These are phyloP conservation scores for Uropsilus gracilis DNA, from an alignment of 2,113 vertebrate species.

Conservation along the genomic window DNA sequence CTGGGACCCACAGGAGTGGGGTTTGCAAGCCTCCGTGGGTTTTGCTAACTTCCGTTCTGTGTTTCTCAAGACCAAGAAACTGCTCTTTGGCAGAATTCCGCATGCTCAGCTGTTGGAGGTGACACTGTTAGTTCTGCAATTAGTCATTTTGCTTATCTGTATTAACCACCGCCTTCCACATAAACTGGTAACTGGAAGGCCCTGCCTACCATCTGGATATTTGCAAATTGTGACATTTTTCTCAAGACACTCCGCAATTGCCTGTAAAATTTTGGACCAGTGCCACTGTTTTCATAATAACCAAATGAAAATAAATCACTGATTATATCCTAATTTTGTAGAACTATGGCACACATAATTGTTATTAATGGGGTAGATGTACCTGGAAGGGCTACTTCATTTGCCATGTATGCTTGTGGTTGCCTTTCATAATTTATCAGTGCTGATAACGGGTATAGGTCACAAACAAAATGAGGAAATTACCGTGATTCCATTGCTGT, in stretches of 20 bases:
- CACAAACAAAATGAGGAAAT: slow-evolving; percentile 27
- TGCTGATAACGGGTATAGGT: neutral
- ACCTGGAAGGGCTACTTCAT: neutral
- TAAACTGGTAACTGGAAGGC: slow-evolving; percentile 52
- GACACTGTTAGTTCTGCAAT: slow-evolving; percentile 28
- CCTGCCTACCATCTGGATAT: slow-evolving; percentile 39
- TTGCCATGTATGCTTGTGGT: neutral
- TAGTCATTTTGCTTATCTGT: slow-evolving; percentile 67
- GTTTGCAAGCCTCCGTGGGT: neutral
- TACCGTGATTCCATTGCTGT: neutral
- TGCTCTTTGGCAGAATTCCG: slow-evolving; percentile 41
- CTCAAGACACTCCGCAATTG: slow-evolving; percentile 29
- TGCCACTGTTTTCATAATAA: slow-evolving; percentile 57
- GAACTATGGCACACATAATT: slow-evolving; percentile 44
- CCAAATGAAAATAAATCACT: slow-evolving; percentile 64
- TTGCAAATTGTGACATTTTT: slow-evolving; percentile 61
- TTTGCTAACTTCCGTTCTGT: slow-evolving; percentile 27
- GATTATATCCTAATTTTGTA: slow-evolving; percentile 51
- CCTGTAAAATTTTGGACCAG: slow-evolving; percentile 48
- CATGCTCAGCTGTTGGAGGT: slow-evolving; percentile 50
- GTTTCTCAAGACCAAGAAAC: slow-evolving; percentile 24
- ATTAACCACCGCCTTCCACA: slow-evolving; percentile 40
- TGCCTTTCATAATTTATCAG: slow-evolving; percentile 43
- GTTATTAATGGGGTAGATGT: neutral
- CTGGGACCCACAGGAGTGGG: neutral